Conservation (phyloP, 2,888 invertebrate genomes). For the Chrysina gloriosa region DNA sequence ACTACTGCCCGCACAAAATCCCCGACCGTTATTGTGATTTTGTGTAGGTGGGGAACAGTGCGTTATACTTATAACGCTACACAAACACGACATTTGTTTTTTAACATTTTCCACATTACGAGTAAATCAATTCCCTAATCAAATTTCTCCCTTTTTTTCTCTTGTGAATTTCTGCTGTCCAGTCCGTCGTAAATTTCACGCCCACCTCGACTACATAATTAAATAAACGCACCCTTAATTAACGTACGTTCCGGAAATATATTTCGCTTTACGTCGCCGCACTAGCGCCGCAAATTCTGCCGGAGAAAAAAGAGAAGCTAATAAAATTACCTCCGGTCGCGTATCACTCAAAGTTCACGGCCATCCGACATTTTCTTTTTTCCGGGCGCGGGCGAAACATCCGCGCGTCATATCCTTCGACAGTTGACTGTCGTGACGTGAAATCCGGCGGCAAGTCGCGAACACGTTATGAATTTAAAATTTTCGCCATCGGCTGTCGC, state of each 20-base stretch:
- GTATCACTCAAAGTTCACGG: background rate
- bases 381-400: too few relatives aligned
- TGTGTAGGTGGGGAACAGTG: too few relatives aligned
- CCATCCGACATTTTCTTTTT: background rate
- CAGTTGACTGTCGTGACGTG: slow-evolving; percentile 13
- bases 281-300: slow-evolving; percentile 4
- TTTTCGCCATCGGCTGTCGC: slow-evolving; percentile 11
- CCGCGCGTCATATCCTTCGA: slow-evolving; percentile 12
- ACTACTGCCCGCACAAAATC: too few relatives aligned
- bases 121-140: too few relatives aligned
- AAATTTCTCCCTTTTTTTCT: too few relatives aligned
- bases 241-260: background rate
- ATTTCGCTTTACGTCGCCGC: background rate
- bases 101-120: too few relatives aligned
- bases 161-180: too few relatives aligned
- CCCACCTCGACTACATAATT: slow-evolving; percentile 2
- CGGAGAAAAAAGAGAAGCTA: background rate
- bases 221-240: slow-evolving; percentile 22
- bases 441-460: slow-evolving; percentile 1
- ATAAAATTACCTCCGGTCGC: slow-evolving; percentile 7
- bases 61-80: too few relatives aligned
- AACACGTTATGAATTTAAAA: slow-evolving; percentile 29
- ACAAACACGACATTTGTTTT: too few relatives aligned
- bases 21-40: too few relatives aligned
- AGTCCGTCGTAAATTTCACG: slow-evolving; percentile 1